Percentiles rank a stretch among this genome's conserved stretches.
phyloP scores from a whole-genome alignment of 2,888 invertebrate species.

The Nomada fabriciana region DNA sequence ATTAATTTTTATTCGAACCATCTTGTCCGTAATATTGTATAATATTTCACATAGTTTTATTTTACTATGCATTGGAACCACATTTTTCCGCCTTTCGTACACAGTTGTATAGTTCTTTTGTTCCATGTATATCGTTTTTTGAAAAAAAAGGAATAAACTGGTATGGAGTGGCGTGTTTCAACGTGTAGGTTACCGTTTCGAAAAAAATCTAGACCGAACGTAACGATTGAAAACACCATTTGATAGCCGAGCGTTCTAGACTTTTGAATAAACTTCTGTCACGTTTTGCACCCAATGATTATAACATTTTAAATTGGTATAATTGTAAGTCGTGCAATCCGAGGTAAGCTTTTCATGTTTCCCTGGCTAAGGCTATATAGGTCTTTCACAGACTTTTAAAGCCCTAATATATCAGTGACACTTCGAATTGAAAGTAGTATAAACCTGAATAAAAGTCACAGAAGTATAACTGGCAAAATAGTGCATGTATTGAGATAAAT shows the following conservation, averaged over 20 bases:
- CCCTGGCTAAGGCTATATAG: neutral
- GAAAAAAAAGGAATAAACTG: neutral
- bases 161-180: neutral
- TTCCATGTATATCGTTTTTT: neutral
- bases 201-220: neutral
- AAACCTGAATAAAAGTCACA: neutral
- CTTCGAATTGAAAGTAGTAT: neutral
- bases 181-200: neutral
- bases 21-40: too few species aligned
- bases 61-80: neutral
- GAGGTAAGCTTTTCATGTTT: neutral
- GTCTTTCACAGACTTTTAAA: neutral
- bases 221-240: constrained; percentile 10
- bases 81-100: neutral
- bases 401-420: neutral
- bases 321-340: neutral
- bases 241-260: neutral
- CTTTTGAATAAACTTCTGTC: neutral
- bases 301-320: neutral
- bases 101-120: neutral
- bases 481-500: neutral
- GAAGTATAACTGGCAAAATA: neutral
- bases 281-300: neutral
- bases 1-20: too few species aligned
- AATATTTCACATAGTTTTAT: neutral